Evolutionary conservation across 2,888 invertebrate genomes (phyloP).

Genomic region (Byasa hedistus): DNA sequence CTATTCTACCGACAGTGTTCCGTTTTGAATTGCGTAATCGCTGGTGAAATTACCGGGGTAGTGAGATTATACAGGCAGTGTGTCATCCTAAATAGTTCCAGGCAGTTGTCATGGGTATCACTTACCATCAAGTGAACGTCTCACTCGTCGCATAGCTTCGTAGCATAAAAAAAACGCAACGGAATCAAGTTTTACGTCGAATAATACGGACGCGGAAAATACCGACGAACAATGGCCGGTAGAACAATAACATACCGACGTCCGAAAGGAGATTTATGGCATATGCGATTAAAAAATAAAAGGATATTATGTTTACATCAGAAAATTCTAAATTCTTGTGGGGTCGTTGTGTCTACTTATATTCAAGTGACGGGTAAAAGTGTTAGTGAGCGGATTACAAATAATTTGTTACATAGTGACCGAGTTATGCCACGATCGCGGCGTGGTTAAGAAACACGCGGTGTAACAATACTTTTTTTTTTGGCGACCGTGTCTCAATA

Average conservation of each 20-base stretch:
- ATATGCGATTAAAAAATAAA: not conserved
- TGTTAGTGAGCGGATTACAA: constrained; percentile 12
- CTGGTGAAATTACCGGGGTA: no score
- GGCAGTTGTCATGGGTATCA: no score
- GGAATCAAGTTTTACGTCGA: no score
- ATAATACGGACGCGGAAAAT: no score
- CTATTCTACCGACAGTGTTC: no score
- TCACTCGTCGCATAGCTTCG: no score
- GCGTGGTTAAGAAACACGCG: constrained; percentile 13
- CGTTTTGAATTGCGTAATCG: no score
- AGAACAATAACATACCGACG: not conserved
- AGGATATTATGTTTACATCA: not conserved
- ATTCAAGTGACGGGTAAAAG: not conserved
- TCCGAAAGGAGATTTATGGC: not conserved
- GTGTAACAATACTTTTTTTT: constrained; percentile 14
- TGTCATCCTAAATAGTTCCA: no score
- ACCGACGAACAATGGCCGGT: not conserved
- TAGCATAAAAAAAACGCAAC: no score
- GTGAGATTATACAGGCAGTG: no score
- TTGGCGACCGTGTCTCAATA: constrained; percentile 5
- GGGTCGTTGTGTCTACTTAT: not conserved
- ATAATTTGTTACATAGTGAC: constrained; percentile 15
- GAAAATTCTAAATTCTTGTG: not conserved
- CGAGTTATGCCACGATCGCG: constrained; percentile 10
- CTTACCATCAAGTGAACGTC: no score